These are phyloP conservation scores for Drosophila tsacasi DNA, from an alignment of 1,140 invertebrate genomes.

Conservation along the genomic window DNA sequence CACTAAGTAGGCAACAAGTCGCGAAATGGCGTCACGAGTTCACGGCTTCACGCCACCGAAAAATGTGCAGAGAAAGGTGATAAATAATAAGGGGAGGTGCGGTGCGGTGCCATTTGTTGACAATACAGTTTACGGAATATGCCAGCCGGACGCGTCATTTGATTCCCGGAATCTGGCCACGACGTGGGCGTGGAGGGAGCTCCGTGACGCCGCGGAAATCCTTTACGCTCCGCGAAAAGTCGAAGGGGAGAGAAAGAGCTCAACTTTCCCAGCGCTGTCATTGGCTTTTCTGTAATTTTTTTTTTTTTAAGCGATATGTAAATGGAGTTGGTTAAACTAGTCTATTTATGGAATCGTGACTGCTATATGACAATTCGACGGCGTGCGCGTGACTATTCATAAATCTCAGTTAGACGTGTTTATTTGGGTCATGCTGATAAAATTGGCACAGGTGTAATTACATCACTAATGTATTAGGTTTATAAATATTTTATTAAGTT, in stretches of 20 bases:
- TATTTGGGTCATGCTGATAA: slow-evolving; percentile 19
- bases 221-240: slow-evolving; percentile 7
- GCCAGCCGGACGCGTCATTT: slow-evolving; percentile 44
- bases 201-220: slow-evolving; percentile 48
- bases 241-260: neutral
- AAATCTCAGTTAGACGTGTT: slow-evolving; percentile 3
- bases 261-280: neutral
- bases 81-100: slow-evolving; percentile 8
- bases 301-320: neutral
- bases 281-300: neutral
- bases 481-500: neutral
- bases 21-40: slow-evolving; percentile 43
- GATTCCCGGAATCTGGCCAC: slow-evolving; percentile 46
- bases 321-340: slow-evolving; percentile 4
- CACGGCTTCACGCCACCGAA: neutral
- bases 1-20: slow-evolving; percentile 64
- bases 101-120: slow-evolving; percentile 56
- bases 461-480: neutral
- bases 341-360: slow-evolving; percentile 23
- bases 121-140: slow-evolving; percentile 44
- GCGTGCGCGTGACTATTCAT: neutral
- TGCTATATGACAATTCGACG: neutral
- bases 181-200: slow-evolving; percentile 31
- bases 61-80: slow-evolving; percentile 2
- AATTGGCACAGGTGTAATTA: neutral